Evolutionary conservation across 1,140 invertebrate genomes (phyloP), one percentile per base, ranked within the genome.

Genomic region (Drosophila gunungcola): DNA sequence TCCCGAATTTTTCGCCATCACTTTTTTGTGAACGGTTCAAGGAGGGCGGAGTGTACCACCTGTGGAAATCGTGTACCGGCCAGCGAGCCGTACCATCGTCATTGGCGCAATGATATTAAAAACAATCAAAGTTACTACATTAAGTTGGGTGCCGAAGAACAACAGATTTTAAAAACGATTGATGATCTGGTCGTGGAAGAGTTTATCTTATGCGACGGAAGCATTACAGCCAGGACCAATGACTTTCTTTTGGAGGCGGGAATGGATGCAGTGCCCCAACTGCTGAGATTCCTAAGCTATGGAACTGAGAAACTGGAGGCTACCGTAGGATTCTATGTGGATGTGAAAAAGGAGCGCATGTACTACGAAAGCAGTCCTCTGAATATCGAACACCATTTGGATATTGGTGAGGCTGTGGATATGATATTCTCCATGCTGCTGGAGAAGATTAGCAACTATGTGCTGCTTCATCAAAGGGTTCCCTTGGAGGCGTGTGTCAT

Each of bases 151-250:
- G 1, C 55, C 1, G 41, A 61, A 0, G 57, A 86, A 11, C 75
- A 57, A 25, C 3, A 61, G 7, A 25, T 86, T 9, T 54, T 86
- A 0, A 56, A 75, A 16, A 45, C 39, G 1, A 82, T 86, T 32
- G 82, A 86, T 3, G 32, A 36, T 21, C 39, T 73, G 29, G 46
- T 38, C 1, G 38, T 86, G 13, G 78, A 86, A n/a, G 77, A 65
- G 3, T 85, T 86, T 34, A 34, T 85, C n/a, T 48, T 85, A 4
- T 85, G 78, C 57, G 82, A 85, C 48, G 82, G 72, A 7, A 86
- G 74, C 32, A 46, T 60, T 0, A 21, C 53, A 6, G 10, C 34
- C 0, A 80, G 82, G 12, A 81, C 82, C 0, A 74, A 64, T 16
- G 78, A 70, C 9, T 85, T 85, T 25, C 36, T 85, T 11, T 27